Evolutionary conservation across 2,888 invertebrate species (phyloP), one percentile per base, ranked within the genome.

Genomic region (Mesopsocus fuscifrons): DNA sequence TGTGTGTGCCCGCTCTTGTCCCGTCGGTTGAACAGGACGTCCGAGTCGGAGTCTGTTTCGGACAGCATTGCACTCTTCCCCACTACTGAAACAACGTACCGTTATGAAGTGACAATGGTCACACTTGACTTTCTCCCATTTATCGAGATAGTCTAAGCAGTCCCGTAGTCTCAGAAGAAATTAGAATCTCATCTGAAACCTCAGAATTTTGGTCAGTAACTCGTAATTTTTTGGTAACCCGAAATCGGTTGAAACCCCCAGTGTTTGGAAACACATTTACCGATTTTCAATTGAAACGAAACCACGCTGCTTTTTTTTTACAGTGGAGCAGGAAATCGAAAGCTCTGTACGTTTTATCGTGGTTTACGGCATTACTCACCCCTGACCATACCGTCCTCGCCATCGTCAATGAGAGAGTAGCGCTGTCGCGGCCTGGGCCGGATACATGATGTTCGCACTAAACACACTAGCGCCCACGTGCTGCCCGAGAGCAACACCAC

Each of bases 11-110:
- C 59, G 44, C 64, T 49, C 38, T 51, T 49, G 8, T 46, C 49
- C 46, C 51, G 45, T 44, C 75, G 71, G 8, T 77, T 73, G 57
- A 85, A 85, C 16, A 85, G 63, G 6, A 87, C 79, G 59, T 87
- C 84, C 1, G 84, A 85, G 52, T 87, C 85, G 0, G 83, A 82
- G 50, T 85, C 85, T 1, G 77, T 74, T 54, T 85, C 85, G 1
- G 81, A 72, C 44, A 75, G 54, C 42, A 72, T 75, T 44, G 75
- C 65, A 59, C 75, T 72, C 51, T 71, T 67, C 48, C 62, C 62
- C 21, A 67, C 62, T 59, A 74, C 77, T 77, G 61, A 26, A 64
- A 63, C 48, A 47, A 57, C 54, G 48, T 32, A 45, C n/a, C n/a
- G n/a, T n/a, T n/a, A n/a, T n/a, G n/a, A n/a, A n/a, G n/a, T n/a